Conservation (phyloP, 2,113 vertebrate species). For the Daboia siamensis region DNA sequence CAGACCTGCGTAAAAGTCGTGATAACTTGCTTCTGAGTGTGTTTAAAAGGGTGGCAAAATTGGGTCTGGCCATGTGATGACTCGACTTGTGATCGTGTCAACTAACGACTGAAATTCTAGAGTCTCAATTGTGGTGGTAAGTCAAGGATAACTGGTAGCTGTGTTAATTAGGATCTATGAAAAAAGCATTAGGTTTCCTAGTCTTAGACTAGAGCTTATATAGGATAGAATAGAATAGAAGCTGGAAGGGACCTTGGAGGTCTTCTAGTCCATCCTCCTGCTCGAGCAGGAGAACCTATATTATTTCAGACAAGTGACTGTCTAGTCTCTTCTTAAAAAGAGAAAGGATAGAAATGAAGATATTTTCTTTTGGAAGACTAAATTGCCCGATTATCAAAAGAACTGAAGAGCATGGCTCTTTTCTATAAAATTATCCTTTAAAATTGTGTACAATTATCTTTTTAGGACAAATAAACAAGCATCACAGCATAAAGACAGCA, state of each 20-base stretch:
- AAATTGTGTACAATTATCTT: background rate
- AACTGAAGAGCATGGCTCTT: constrained; percentile 5
- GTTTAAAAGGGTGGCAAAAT: background rate
- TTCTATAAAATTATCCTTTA: background rate
- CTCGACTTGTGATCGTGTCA: background rate
- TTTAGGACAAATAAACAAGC: constrained; percentile 6
- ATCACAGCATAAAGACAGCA: background rate
- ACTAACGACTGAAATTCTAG: background rate
- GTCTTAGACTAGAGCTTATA: background rate
- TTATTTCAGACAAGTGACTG: no score
- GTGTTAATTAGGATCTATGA: background rate
- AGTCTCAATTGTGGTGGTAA: background rate
- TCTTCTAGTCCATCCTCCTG: no score
- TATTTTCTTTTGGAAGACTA: background rate
- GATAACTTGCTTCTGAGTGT: background rate
- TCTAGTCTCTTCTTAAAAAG: no score
- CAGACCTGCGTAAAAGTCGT: background rate
- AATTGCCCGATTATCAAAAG: background rate
- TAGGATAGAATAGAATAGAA: background rate
- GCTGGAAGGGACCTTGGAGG: no score
- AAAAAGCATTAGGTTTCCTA: background rate
- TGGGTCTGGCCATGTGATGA: background rate
- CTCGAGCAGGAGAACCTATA: no score
- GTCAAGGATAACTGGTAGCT: background rate
- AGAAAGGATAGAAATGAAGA: background rate